These are phyloP conservation scores for Hydractinia echinata DNA, from an alignment of 30 jellyfish, hydroid and myxozoan species.

Conservation along the genomic window DNA sequence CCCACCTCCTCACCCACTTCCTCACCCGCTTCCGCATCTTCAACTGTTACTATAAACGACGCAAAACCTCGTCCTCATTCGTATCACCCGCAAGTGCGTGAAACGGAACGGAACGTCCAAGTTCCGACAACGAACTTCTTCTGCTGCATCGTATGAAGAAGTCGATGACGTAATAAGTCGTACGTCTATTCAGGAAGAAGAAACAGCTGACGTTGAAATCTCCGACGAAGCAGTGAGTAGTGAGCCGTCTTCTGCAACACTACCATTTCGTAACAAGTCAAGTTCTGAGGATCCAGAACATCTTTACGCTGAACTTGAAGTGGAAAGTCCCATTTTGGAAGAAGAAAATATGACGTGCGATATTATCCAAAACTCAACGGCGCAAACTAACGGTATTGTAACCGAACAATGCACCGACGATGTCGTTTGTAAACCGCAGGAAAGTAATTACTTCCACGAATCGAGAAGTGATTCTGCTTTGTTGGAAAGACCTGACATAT, in stretches of 20 bases:
- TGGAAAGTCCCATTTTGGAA: neutral
- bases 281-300: slow-evolving; percentile 15
- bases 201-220: neutral
- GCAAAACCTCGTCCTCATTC: slow-evolving; percentile 28
- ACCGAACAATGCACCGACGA: no score
- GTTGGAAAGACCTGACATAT: no score
- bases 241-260: slow-evolving; percentile 3
- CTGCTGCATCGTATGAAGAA: slow-evolving; percentile 38
- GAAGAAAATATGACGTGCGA: slow-evolving; percentile 1
- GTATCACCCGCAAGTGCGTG: slow-evolving; percentile 21
- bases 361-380: neutral
- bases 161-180: slow-evolving; percentile 34
- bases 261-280: neutral
- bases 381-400: neutral
- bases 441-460: neutral
- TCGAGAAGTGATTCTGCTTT: neutral
- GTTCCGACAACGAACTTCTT: neutral
- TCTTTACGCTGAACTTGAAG: slow-evolving; percentile 16
- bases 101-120: neutral
- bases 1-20: slow-evolving; percentile 13
- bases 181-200: neutral
- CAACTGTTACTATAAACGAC: neutral
- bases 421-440: neutral
- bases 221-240: slow-evolving; percentile 8
- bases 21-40: neutral